Conservation (phyloP, 2,888 invertebrate species). For the Lepas anatifera region DNA sequence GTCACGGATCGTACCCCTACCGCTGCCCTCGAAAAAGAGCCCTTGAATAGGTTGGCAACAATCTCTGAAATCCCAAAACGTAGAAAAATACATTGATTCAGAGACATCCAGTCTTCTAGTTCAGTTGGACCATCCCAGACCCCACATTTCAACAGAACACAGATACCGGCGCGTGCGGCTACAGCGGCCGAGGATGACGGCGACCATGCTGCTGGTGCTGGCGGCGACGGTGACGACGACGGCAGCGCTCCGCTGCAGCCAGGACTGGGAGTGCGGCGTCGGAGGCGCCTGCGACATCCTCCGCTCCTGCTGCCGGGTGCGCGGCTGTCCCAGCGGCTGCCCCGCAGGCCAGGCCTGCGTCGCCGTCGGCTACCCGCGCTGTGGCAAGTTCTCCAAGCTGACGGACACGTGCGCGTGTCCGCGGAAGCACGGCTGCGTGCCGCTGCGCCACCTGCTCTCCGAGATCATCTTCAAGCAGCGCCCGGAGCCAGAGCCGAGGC, state of each 20-base stretch:
- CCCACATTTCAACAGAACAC: no score
- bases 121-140: no score
- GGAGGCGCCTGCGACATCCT: not conserved
- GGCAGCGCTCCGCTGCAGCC: not conserved
- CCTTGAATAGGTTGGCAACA: no score
- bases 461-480: no score
- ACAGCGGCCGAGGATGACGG: not conserved
- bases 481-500: no score
- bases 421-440: not conserved
- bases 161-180: not conserved
- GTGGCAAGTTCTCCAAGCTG: conserved; percentile 30
- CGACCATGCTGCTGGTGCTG: not conserved
- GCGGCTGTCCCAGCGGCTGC: not conserved
- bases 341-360: not conserved
- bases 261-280: not conserved
- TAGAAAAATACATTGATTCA: no score
- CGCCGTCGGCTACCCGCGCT: conserved; percentile 16
- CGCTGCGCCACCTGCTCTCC: not conserved
- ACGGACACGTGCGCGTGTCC: conserved; percentile 1
- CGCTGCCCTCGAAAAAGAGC: no score
- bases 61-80: no score
- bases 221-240: not conserved
- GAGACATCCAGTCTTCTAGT: no score
- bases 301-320: not conserved
- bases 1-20: no score